Base-by-base conservation (phyloP, 2,888 invertebrate species). In the Agrotis puta region DNA sequence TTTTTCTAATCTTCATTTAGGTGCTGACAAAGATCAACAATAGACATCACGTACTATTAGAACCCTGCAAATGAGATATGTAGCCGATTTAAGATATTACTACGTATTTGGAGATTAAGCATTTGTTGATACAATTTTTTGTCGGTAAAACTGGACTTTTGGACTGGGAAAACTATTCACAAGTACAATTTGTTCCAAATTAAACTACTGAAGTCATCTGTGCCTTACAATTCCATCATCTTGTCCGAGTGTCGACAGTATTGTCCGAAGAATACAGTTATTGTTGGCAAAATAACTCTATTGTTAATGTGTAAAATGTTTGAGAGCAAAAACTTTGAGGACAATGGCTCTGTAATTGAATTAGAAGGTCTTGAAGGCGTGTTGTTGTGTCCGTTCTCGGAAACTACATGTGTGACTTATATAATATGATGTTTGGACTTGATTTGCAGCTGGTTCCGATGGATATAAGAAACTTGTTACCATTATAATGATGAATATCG, bases 201-300 rank as follows among this genome's bases (percentile, higher is more conserved):
- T 39, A n/a, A 56, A 61, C 82, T 79, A 77, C 85, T 84, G 77
- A 11, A 13, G 7, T 33, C 13, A 0, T 13, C 39, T 0, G 33
- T 67, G 5, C 2, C 13, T 43, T 13, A 39, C 24, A 24, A n/a
- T 20, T 47, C 63, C 68, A 85, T 89, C 89, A 84, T 77, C 88
- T 85, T 81, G 87, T 85, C 87, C 87, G 85, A 87, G 85, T 87
- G 75, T 85, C 65, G 84, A 85, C 84, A 72, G 75, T 70, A 76
- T 81, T 84, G 85, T 78, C 76, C 88, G 81, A 81, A 84, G 78
- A 87, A 91, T 89, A 94, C 94, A 93, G 95, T 95, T 94, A 95
- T 94, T 95, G 94, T 95, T 95, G 95, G 90, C 94, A 93, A 95
- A 95, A 95, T 95, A 95, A 91, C 87, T 81, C 88, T 85, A 91